phyloP scores from a whole-genome alignment of 2,113 vertebrate genomes.

The Carlito syrichta region DNA sequence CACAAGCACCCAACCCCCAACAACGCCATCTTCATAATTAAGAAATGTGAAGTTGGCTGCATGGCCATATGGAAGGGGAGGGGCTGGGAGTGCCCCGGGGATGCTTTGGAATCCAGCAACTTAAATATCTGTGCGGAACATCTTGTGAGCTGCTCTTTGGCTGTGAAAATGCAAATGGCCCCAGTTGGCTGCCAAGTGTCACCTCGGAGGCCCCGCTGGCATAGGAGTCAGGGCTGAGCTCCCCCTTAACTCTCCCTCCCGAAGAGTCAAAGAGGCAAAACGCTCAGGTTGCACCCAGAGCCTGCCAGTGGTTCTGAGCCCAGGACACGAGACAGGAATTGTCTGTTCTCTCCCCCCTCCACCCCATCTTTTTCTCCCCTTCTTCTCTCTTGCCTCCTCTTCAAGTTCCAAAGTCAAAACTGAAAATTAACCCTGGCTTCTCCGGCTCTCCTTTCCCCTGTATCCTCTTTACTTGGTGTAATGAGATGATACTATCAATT shows the following conservation, averaged over 20 bases:
- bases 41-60: constrained; percentile 30
- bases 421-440: not conserved
- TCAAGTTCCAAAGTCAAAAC: not conserved
- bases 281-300: not conserved
- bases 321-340: fast-evolving
- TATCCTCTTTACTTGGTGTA: not conserved
- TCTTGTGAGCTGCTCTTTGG: constrained; percentile 39
- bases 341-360: not conserved
- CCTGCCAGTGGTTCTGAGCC: not conserved
- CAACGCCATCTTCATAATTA: not conserved
- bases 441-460: not conserved
- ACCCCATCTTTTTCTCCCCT: not conserved
- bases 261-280: not conserved
- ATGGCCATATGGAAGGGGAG: not conserved
- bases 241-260: not conserved
- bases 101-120: constrained; percentile 38
- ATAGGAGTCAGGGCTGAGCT: not conserved
- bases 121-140: constrained; percentile 33
- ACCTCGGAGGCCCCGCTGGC: not conserved
- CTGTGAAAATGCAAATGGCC: constrained; percentile 60
- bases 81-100: not conserved
- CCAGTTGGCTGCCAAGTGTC: not conserved
- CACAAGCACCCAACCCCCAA: not conserved
- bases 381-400: not conserved
- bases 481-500: not conserved